Conservation (phyloP, 2,797 vertebrate species). For the Lerista edwardsae region DNA sequence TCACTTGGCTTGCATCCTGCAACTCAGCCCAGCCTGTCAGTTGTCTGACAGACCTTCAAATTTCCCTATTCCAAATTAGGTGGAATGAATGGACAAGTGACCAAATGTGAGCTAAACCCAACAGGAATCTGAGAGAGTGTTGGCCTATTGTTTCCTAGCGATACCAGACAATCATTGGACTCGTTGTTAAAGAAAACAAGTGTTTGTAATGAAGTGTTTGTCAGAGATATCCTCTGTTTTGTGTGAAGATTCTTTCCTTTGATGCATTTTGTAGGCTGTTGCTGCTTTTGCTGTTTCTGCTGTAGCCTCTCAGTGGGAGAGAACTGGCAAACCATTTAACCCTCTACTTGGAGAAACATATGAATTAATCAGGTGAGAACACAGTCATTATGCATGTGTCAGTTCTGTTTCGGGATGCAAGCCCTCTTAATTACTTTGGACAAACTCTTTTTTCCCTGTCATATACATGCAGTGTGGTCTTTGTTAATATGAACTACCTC, state of each 20-base stretch:
- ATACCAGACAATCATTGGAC: no score
- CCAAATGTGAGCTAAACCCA: no score
- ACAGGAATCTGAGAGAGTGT: no score
- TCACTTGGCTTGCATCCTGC: no score
- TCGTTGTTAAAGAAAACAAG: neutral
- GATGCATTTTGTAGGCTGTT: conserved; percentile 80
- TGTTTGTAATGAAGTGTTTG: neutral
- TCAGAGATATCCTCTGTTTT: neutral
- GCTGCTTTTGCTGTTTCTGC: conserved; percentile 97
- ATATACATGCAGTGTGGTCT: neutral
- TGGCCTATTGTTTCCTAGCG: no score
- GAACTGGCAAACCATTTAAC: conserved; percentile 98
- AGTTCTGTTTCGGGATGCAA: neutral
- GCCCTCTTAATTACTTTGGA: neutral
- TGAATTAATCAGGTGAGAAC: conserved; percentile 87
- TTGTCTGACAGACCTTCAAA: no score
- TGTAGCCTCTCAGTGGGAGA: conserved; percentile 97
- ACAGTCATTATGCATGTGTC: neutral
- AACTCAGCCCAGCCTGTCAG: no score
- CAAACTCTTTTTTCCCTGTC: neutral
- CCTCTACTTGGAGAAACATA: conserved; percentile 96
- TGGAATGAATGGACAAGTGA: no score
- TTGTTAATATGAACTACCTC: neutral
- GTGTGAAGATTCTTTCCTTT: neutral
- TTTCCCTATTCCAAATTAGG: no score